Conservation (phyloP, 2,888 invertebrate genomes). For the Callimorpha dominula region DNA sequence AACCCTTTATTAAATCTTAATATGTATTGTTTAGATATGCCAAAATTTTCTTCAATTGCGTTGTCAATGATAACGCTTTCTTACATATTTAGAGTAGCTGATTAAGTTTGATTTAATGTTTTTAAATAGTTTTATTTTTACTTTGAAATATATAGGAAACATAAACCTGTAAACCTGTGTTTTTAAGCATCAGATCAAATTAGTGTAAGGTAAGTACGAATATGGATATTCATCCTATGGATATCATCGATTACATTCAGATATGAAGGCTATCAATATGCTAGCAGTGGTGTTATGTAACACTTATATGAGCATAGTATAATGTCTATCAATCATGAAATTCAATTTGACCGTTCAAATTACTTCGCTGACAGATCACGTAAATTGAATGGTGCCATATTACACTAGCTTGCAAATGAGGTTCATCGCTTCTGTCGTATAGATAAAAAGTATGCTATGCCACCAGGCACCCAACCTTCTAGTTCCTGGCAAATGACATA, state of each 20-base stretch:
- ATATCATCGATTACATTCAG: neutral
- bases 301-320: conserved; percentile 9
- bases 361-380: conserved; percentile 13
- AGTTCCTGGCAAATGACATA: too few relatives aligned
- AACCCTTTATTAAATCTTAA: too few relatives aligned
- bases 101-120: too few relatives aligned
- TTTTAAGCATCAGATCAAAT: neutral
- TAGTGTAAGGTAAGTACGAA: neutral
- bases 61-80: too few relatives aligned
- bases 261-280: neutral
- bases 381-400: conserved; percentile 7
- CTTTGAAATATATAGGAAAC: too few relatives aligned
- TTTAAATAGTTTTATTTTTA: too few relatives aligned
- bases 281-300: conserved; percentile 12
- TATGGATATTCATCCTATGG: too few relatives aligned
- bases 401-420: neutral
- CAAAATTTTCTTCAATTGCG: too few relatives aligned
- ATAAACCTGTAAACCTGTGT: neutral
- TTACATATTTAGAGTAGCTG: too few relatives aligned
- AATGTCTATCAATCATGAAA: conserved; percentile 46
- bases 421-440: neutral
- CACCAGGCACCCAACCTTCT: too few relatives aligned
- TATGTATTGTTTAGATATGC: too few relatives aligned
- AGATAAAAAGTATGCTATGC: neutral
- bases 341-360: conserved; percentile 45